Conservation (phyloP, 2,888 invertebrate genomes). For the Lycaena phlaeas region DNA sequence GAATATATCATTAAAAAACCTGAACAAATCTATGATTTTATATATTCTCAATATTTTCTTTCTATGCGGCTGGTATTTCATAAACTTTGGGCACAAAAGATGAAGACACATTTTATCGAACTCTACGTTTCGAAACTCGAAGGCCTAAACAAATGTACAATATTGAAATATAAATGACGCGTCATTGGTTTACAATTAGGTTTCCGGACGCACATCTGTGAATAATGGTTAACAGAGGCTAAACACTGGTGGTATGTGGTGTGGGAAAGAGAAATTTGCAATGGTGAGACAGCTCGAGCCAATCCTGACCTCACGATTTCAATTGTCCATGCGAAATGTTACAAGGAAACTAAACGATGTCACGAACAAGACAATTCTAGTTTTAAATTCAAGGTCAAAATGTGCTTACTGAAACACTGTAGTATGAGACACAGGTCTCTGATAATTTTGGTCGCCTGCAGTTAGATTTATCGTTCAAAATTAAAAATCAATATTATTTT, state of each 20-base stretch:
- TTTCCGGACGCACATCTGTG: conserved; percentile 14
- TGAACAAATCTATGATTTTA: no score
- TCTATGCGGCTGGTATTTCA: no score
- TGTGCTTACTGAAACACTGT: conserved; percentile 42
- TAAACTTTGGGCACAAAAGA: no score
- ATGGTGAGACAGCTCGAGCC: conserved; percentile 55
- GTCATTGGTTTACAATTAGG: conserved; percentile 14
- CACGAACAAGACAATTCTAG: conserved; percentile 60
- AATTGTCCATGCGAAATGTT: conserved; percentile 70
- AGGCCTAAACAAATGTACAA: no score
- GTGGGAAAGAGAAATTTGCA: conserved; percentile 68
- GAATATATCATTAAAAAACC: no score
- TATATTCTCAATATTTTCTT: no score
- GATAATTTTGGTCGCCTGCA: no score
- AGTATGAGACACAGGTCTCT: background rate
- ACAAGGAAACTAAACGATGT: conserved; percentile 62
- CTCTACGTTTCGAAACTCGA: no score
- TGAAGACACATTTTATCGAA: no score
- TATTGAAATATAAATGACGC: background rate
- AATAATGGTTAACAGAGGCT: conserved; percentile 24
- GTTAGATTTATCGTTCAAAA: no score
- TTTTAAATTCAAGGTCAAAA: conserved; percentile 66
- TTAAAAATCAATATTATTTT: no score
- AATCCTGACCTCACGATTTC: conserved; percentile 70
- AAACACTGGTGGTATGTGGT: conserved; percentile 41